phyloP scores from a whole-genome alignment of 2,888 invertebrate genomes.

The Plemyria rubiginata region DNA sequence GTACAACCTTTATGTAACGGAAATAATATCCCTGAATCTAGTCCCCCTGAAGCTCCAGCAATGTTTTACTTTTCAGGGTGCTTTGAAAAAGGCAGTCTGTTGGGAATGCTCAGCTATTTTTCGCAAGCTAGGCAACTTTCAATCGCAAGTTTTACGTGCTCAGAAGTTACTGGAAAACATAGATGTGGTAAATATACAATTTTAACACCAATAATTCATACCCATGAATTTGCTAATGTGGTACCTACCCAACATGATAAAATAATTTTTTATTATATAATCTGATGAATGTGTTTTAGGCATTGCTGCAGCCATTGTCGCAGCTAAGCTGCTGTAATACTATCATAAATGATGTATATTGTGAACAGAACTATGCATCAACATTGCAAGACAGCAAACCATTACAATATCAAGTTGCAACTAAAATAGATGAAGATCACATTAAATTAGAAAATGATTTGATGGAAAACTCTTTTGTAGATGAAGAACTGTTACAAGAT shows the following conservation, averaged over 20 bases:
- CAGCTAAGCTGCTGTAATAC: not conserved
- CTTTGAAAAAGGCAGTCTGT: conserved; percentile 3
- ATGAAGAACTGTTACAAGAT: conserved; percentile 5
- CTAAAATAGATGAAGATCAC: conserved; percentile 8
- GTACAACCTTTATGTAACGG: not conserved
- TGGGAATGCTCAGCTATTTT: conserved; percentile 24
- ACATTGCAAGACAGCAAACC: not conserved
- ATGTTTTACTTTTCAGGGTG: conserved; percentile 7
- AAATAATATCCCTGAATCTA: not conserved
- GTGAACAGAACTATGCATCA: not conserved
- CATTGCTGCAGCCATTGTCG: not conserved
- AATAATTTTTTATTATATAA: too few species aligned
- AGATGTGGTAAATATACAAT: conserved; percentile 12
- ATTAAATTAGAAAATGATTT: conserved; percentile 16
- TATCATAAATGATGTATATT: conserved; percentile 10
- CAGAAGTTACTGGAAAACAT: conserved; percentile 14
- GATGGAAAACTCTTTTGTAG: not conserved
- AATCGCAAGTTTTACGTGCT: conserved; percentile 24
- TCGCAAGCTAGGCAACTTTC: conserved; percentile 22
- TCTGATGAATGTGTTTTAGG: too few species aligned
- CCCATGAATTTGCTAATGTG: too few species aligned
- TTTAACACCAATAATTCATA: not conserved
- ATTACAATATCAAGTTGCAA: not conserved
- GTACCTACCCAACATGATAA: too few species aligned
- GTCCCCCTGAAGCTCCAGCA: not conserved